Conservation (phyloP, 2,113 vertebrate genomes). For the Ahaetulla prasina region DNA sequence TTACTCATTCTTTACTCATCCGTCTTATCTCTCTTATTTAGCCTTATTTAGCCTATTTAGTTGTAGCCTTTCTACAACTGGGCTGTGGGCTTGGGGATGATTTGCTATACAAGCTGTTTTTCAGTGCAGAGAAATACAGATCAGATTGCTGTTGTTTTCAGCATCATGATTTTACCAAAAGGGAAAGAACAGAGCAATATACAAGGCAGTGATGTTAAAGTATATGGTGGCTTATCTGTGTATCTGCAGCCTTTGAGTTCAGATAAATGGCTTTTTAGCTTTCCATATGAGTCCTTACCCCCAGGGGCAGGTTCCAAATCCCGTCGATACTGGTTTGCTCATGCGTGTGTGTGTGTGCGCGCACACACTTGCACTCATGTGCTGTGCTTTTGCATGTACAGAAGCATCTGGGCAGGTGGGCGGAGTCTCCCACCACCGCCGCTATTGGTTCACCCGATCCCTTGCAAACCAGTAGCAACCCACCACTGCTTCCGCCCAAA, state of each 20-base stretch:
- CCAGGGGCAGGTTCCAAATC: too few relatives aligned
- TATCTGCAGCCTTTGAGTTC: neutral
- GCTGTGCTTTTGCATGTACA: too few relatives aligned
- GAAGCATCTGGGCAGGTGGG: too few relatives aligned
- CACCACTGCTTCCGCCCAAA: neutral
- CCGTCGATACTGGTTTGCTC: too few relatives aligned
- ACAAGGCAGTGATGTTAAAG: slow-evolving; percentile 10
- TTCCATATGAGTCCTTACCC: slow-evolving; percentile 40
- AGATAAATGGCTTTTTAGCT: neutral
- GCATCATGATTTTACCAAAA: neutral
- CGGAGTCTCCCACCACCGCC: too few relatives aligned
- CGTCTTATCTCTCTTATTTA: slow-evolving; percentile 17
- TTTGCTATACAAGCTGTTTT: neutral
- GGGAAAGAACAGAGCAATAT: neutral
- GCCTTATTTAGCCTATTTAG: too few relatives aligned
- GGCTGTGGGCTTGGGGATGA: fast-evolving
- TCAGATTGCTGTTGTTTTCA: neutral
- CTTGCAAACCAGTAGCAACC: too few relatives aligned
- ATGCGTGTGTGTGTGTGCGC: too few relatives aligned
- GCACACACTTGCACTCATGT: fast-evolving
- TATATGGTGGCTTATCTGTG: fast-evolving
- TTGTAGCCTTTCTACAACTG: neutral
- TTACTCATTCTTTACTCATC: slow-evolving; percentile 40
- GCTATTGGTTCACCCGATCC: too few relatives aligned
- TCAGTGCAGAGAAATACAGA: neutral